These are phyloP conservation scores for Callospermophilus lateralis DNA, from an alignment of 2,113 vertebrate species.

Conservation along the genomic window DNA sequence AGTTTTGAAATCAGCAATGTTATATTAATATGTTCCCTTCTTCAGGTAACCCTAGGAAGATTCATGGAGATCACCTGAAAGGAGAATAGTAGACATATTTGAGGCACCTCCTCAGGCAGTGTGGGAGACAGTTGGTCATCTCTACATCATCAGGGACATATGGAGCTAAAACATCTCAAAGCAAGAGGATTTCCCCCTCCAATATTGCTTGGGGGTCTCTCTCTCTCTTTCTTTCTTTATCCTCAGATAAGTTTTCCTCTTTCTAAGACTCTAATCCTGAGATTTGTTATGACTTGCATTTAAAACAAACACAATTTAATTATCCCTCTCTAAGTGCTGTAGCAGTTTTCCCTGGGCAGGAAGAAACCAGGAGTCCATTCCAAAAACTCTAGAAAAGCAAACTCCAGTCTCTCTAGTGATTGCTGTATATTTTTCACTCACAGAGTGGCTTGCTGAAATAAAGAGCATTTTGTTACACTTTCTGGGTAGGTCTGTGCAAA, in stretches of 20 bases:
- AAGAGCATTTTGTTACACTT: slow-evolving; percentile 41
- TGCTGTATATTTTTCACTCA: neutral
- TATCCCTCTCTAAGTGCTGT: neutral
- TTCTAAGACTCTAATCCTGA: slow-evolving; percentile 60
- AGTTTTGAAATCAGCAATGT: neutral
- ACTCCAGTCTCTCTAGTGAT: neutral
- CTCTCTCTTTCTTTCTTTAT: neutral
- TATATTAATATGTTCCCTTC: neutral
- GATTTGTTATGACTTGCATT: slow-evolving; percentile 57
- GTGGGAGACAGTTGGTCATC: too few species aligned
- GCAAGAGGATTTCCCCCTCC: neutral
- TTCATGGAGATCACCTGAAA: neutral
- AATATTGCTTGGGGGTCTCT: neutral
- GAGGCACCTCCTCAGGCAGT: neutral
- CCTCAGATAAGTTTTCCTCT: slow-evolving; percentile 53
- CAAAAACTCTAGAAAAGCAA: slow-evolving; percentile 53
- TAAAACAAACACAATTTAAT: slow-evolving; percentile 72
- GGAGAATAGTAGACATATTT: neutral
- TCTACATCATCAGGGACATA: neutral
- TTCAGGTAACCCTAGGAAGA: neutral
- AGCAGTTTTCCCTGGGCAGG: slow-evolving; percentile 24
- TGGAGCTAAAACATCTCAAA: neutral
- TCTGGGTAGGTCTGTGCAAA: slow-evolving; percentile 65
- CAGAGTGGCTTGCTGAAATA: neutral
- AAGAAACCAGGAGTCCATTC: slow-evolving; percentile 11